Evolutionary conservation across 2,797 vertebrate species (phyloP), one percentile per base, ranked within the genome.

Genomic region (Sebastes iracundus): DNA sequence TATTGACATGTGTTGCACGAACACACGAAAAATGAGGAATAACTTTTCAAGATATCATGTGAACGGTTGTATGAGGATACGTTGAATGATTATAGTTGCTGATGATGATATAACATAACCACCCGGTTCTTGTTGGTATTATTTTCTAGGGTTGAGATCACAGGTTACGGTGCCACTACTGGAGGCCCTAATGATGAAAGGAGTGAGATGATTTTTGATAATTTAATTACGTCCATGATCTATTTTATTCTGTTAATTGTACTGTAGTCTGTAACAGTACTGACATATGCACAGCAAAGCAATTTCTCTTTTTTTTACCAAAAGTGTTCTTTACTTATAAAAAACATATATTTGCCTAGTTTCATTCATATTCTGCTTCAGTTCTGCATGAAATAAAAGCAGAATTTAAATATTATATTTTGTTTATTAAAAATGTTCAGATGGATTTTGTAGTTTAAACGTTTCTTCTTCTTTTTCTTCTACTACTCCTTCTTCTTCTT

Each of bases 51-150:
- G 42, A 46, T 18, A 46, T 46, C 16, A 18, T 46, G 16, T 18
- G 42, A 46, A 46, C 42, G 16, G 42, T 18, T 18, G 42, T 46
- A 0, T 0, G 16, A 46, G 42, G 42, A 46, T 46, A 18, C 0
- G 42, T 46, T 46, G 42, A 46, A 46, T 7, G 14, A 46, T 18
- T 46, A 46, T 46, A 46, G 42, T 46, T 46, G 42, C 16, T 46
- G 0, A 46, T 46, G 42, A 0, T 46, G 42, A 46, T 46, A 46
- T 28, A 28, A 10, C 11, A n/a, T 22, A 14, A 33, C 30, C 60
- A 14, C 61, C 38, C 1, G 38, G 38, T 42, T 42, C 38, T 23
- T 33, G 73, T 53, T 1, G 22, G 4, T 42, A 8, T 38, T 49
- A 65, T 35, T 32, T 70, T 75, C 2, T 5, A 32, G 14, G 20